Percentiles rank a stretch among this genome's conserved stretches.
phyloP scores from a whole-genome alignment of 2,113 vertebrate genomes.

The Atrichornis clamosus region DNA sequence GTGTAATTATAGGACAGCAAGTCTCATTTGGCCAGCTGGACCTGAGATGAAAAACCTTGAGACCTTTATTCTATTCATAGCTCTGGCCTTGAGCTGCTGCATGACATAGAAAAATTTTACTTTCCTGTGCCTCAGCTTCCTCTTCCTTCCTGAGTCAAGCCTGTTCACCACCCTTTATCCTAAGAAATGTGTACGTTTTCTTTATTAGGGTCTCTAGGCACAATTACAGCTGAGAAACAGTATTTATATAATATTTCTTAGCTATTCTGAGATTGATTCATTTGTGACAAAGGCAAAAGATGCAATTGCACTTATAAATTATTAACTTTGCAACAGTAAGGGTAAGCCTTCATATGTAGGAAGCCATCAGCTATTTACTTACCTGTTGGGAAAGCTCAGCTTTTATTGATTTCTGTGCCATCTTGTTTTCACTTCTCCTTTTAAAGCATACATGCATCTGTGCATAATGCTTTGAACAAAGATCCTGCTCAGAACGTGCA shows the following conservation, averaged over 20 bases:
- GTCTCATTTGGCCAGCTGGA: background rate
- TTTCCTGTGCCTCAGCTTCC: background rate
- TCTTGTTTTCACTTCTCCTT: background rate
- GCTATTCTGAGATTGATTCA: background rate
- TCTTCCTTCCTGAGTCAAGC: background rate
- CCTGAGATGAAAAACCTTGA: background rate
- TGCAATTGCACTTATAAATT: background rate
- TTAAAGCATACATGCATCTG: background rate
- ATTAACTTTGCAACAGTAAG: background rate
- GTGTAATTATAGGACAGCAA: accelerated
- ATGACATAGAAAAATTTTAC: background rate
- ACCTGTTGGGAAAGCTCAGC: background rate
- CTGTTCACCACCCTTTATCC: background rate
- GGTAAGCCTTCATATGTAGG: background rate
- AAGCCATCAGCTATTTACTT: background rate
- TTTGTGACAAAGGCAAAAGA: background rate
- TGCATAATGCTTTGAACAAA: background rate
- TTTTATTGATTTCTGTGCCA: background rate
- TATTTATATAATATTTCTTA: background rate
- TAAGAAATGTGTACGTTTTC: background rate
- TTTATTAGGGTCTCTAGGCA: background rate
- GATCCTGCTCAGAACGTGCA: background rate
- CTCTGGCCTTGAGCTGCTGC: background rate
- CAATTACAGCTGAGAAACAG: background rate
- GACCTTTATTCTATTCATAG: slow-evolving; percentile 23